Evolutionary conservation across 2,797 vertebrate genomes (phyloP).

Genomic region (Acrossocheilus fasciatus): DNA sequence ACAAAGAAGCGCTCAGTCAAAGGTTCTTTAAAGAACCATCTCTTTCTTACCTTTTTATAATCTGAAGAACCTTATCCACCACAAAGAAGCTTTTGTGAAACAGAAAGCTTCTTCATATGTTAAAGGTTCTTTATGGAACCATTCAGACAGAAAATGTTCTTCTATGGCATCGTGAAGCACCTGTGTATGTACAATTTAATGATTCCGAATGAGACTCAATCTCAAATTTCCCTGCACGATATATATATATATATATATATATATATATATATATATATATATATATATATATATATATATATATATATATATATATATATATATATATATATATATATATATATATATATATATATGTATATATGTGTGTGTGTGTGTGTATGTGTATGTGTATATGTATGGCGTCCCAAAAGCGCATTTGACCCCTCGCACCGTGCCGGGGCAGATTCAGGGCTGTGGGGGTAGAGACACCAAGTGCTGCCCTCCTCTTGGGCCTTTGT

Average conservation of each 20-base stretch:
- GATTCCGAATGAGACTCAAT: background rate
- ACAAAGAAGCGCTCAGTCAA: too few relatives aligned
- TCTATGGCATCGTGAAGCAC: too few relatives aligned
- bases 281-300: background rate
- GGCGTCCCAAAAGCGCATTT: slow-evolving; percentile 20
- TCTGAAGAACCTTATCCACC: too few relatives aligned
- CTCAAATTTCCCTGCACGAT: background rate
- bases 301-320: background rate
- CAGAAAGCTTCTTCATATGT: too few relatives aligned
- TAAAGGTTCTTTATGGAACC: too few relatives aligned
- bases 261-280: too few relatives aligned
- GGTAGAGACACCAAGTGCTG: slow-evolving; percentile 65
- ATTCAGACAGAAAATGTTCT: too few relatives aligned
- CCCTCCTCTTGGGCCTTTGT: slow-evolving; percentile 82
- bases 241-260: background rate
- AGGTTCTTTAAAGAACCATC: too few relatives aligned
- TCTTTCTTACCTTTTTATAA: too few relatives aligned
- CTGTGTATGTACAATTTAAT: background rate
- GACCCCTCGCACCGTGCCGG: slow-evolving; percentile 1
- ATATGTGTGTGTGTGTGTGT: too few relatives aligned
- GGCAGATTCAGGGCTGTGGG: slow-evolving; percentile 35
- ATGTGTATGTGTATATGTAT: background rate
- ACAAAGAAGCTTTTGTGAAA: too few relatives aligned
- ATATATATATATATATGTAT: background rate
- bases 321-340: background rate